phyloP scores from a whole-genome alignment of 2,113 vertebrate species.

The Emberiza fucata region DNA sequence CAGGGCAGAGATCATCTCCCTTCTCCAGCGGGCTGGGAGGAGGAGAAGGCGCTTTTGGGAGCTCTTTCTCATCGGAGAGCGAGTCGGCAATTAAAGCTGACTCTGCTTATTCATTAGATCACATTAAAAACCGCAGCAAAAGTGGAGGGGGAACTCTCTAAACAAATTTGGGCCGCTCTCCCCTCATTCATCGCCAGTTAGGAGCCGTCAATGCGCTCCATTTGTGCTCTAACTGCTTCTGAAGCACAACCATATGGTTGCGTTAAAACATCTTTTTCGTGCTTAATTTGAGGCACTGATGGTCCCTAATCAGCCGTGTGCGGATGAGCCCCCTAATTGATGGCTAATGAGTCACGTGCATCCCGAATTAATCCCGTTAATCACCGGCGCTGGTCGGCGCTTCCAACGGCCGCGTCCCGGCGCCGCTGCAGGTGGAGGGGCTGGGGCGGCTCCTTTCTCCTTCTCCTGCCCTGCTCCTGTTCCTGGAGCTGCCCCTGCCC shows the following conservation, averaged over 20 bases:
- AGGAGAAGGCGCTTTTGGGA: not conserved
- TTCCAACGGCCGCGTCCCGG: not conserved
- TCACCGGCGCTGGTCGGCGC: not conserved
- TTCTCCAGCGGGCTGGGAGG: not conserved
- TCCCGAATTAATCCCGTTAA: conserved; percentile 66
- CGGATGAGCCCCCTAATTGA: conserved; percentile 66
- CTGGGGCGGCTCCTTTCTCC: too few relatives aligned
- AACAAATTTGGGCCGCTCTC: conserved; percentile 46
- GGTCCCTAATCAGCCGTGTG: conserved; percentile 63
- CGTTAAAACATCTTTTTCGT: conserved; percentile 65
- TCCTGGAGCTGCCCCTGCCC: too few relatives aligned
- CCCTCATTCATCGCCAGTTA: conserved; percentile 29
- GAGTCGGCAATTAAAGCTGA: conserved; percentile 37
- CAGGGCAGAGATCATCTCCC: not conserved
- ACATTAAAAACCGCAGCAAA: conserved; percentile 12
- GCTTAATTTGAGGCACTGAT: conserved; percentile 76
- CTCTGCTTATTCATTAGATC: conserved; percentile 42
- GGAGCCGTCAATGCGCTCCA: conserved; percentile 9
- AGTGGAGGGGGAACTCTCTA: conserved; percentile 10
- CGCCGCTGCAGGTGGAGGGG: conserved; percentile 26
- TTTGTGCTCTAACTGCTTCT: conserved; percentile 66
- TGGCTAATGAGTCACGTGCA: conserved; percentile 55
- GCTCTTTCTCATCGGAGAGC: not conserved
- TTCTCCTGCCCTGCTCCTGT: too few relatives aligned
- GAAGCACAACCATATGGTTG: conserved; percentile 72